Evolutionary conservation across 1,140 invertebrate genomes (phyloP).

Genomic region (Lethocerus indicus): DNA sequence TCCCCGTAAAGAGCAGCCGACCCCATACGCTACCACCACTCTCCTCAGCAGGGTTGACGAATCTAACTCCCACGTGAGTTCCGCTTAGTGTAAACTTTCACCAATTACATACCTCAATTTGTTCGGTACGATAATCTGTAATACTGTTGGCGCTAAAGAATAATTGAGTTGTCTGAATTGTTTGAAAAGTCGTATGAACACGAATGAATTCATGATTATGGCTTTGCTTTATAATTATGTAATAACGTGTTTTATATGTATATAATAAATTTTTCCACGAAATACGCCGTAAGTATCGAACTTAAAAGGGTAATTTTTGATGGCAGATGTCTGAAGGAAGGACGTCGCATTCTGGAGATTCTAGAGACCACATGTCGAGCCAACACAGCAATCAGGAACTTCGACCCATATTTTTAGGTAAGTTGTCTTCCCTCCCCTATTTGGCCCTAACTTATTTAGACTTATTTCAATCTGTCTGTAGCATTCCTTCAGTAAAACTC

Average conservation of each 20-base stretch:
- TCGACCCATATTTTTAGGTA: slow-evolving; percentile 3
- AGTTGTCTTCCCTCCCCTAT: not conserved
- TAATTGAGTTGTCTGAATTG: no score
- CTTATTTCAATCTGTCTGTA: no score
- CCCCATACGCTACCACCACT: slow-evolving; percentile 71
- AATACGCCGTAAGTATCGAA: not conserved
- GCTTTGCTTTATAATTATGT: not conserved
- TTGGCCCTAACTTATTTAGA: no score
- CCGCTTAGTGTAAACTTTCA: no score
- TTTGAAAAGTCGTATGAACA: no score
- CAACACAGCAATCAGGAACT: slow-evolving; percentile 7
- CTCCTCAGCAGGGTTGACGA: slow-evolving; percentile 27
- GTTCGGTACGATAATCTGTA: no score
- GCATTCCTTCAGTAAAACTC: no score
- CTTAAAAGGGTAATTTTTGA: slow-evolving; percentile 24
- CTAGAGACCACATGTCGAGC: slow-evolving; percentile 1
- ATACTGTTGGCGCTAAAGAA: no score
- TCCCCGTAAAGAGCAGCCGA: slow-evolving; percentile 44
- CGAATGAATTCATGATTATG: not conserved
- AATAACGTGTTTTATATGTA: not conserved
- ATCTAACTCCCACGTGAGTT: no score
- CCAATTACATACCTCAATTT: no score
- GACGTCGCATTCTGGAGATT: slow-evolving; percentile 2
- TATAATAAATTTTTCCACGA: no score
- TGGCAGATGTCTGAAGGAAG: slow-evolving; percentile 7